These are phyloP conservation scores for Daptonema setosum DNA, from an alignment of 2,888 invertebrate species.

Conservation along the genomic window DNA sequence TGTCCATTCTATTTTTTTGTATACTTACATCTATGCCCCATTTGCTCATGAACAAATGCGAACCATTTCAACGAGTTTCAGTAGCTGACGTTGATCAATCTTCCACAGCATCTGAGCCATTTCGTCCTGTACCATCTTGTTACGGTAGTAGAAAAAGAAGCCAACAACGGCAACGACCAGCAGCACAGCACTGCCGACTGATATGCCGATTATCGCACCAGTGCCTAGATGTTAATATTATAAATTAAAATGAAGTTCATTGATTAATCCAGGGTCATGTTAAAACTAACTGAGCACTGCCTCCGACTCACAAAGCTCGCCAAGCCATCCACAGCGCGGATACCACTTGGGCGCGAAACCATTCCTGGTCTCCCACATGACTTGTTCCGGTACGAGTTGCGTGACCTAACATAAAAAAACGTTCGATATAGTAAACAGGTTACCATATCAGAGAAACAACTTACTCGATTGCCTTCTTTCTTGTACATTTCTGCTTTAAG, in stretches of 20 bases:
- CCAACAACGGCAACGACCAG: background rate
- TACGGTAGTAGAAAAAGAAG: background rate
- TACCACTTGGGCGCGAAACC: constrained; percentile 5
- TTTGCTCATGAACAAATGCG: no score
- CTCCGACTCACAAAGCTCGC: constrained; percentile 1
- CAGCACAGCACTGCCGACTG: background rate
- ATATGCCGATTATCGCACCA: background rate
- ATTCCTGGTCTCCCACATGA: constrained; percentile 4
- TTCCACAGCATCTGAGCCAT: constrained; percentile 6
- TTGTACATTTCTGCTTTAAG: constrained; percentile 5
- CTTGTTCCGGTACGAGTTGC: constrained; percentile 1
- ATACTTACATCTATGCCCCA: no score
- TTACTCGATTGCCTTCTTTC: background rate
- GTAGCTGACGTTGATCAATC: background rate
- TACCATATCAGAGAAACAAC: background rate
- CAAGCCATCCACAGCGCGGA: constrained; percentile 4
- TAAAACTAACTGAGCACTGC: background rate
- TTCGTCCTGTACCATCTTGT: background rate
- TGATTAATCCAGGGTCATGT: background rate
- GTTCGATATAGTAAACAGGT: background rate
- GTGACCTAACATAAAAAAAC: background rate
- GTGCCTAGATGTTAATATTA: background rate
- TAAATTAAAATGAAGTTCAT: background rate
- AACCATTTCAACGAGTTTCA: constrained; percentile 3
- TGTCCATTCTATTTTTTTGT: no score